Evolutionary conservation across 2,797 vertebrate species (phyloP).

Genomic region (Spheniscus humboldti): DNA sequence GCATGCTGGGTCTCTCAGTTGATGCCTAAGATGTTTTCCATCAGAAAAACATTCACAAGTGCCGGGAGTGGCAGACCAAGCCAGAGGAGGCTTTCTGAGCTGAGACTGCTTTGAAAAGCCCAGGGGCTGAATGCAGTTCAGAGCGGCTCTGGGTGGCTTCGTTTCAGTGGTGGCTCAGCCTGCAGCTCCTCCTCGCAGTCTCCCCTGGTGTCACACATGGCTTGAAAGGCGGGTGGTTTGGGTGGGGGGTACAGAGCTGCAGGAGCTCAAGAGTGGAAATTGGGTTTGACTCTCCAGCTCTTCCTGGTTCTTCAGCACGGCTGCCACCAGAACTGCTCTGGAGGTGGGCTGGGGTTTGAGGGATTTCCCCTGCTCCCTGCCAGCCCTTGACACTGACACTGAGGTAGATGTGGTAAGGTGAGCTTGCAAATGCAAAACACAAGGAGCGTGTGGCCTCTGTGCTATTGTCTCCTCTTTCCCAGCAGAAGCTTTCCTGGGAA

Average conservation of each 20-base stretch:
- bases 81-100: not conserved
- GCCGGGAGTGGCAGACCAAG: not conserved
- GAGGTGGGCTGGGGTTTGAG: not conserved
- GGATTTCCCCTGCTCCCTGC: not conserved
- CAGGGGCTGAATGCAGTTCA: not conserved
- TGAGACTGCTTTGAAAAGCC: not conserved
- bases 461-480: not conserved
- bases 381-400: not conserved
- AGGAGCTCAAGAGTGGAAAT: not conserved
- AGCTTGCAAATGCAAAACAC: fast-evolving
- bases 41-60: not conserved
- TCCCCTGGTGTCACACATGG: no score
- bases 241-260: not conserved
- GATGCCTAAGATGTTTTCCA: not conserved
- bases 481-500: not conserved
- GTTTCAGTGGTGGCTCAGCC: not conserved
- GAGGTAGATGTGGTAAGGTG: not conserved
- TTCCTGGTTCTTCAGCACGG: not conserved
- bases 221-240: not conserved
- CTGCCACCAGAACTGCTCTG: not conserved
- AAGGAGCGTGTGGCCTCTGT: not conserved
- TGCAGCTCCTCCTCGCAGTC: not conserved
- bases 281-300: not conserved
- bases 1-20: not conserved
- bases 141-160: not conserved